A percentile compares a stretch with the other conserved stretches of the same genome.
Evolutionary conservation across 2,797 vertebrate species (phyloP).

Genomic region (Diplodus puntazzo): DNA sequence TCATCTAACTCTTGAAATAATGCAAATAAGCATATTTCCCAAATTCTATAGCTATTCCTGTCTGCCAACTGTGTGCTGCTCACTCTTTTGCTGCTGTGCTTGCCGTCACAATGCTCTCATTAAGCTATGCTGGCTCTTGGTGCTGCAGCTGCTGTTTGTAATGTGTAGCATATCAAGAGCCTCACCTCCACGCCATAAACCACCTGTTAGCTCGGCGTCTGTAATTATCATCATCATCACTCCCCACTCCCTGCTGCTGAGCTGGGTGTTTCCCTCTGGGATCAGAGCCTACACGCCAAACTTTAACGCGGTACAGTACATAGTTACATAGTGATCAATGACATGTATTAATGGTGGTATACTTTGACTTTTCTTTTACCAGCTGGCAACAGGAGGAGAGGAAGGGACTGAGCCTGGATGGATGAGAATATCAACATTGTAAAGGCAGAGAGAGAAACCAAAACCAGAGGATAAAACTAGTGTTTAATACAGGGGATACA

Average conservation of each 20-base stretch:
- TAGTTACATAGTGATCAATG: slow-evolving; percentile 15
- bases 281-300: slow-evolving; percentile 29
- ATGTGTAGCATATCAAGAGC: slow-evolving; percentile 22
- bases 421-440: slow-evolving; percentile 31
- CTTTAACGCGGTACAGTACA: slow-evolving; percentile 11
- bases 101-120: slow-evolving; percentile 20
- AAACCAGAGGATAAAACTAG: slow-evolving; percentile 33
- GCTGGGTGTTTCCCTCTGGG: slow-evolving; percentile 37
- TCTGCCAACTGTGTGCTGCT: slow-evolving; percentile 22
- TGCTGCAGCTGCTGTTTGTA: slow-evolving; percentile 47
- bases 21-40: slow-evolving; percentile 17
- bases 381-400: slow-evolving; percentile 72
- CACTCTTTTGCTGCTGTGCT: slow-evolving; percentile 34
- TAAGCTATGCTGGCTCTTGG: slow-evolving; percentile 48
- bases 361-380: slow-evolving; percentile 15
- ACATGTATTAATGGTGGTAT: slow-evolving; percentile 33
- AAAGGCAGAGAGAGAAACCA: slow-evolving; percentile 48
- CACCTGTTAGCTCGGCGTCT: slow-evolving; percentile 15
- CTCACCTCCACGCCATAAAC: background rate
- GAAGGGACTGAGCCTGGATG: slow-evolving; percentile 55
- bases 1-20: slow-evolving; percentile 6
- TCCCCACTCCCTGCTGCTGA: slow-evolving; percentile 33
- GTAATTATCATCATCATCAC: slow-evolving; percentile 18
- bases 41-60: slow-evolving; percentile 39
- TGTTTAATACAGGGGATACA: slow-evolving; percentile 41